Base-by-base conservation (phyloP, 2,888 invertebrate species). In the Smittia sp. region DNA sequence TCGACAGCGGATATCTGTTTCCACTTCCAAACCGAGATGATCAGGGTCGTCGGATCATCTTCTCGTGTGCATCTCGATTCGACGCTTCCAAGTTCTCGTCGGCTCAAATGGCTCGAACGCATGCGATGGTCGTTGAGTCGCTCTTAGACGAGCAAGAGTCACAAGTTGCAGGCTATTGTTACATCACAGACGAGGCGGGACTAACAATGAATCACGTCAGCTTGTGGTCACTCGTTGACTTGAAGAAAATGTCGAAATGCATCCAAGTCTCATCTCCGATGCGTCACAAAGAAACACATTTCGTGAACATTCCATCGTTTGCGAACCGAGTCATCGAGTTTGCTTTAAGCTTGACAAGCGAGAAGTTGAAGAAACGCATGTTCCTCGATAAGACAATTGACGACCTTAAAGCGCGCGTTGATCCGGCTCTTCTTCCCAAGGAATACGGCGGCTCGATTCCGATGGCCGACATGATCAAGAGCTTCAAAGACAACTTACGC, bases 361-460 rank as follows among this genome's bases (percentile, higher is more conserved):
- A 93, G 63, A 96, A 96, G 82, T 84, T 95, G 4, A 91, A 89
- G 79, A 90, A 89, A 76, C 86, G 95, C 75, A 89, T 93, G 74
- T 86, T 88, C 84, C 93, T 93, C 85, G 91, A 93, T 80, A 89
- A 90, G 78, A 87, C 85, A 27, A 80, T 90, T 24, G 89, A 90
- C 6, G 90, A 91, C n/a, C 82, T 94, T 39, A 87, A 87, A 76
- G 85, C 88, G 54, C 86, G 88, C 77, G 85, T 94, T 6, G 88
- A 92, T 79, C 86, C 88, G 24, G 86, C 88, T 75, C 90, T 94
- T 77, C 81, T 95, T 76, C 94, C 94, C 0, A 89, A 90, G 80
- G 94, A 95, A 81, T 94, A 94, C 79, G 94, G 94, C 7, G 94
- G 94, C n/a, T 88, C 88, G 20, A 86, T 92, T 20, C 91, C 94